Evolutionary conservation across 2,113 vertebrate genomes (phyloP).

Genomic region (Neoarius graeffei): DNA sequence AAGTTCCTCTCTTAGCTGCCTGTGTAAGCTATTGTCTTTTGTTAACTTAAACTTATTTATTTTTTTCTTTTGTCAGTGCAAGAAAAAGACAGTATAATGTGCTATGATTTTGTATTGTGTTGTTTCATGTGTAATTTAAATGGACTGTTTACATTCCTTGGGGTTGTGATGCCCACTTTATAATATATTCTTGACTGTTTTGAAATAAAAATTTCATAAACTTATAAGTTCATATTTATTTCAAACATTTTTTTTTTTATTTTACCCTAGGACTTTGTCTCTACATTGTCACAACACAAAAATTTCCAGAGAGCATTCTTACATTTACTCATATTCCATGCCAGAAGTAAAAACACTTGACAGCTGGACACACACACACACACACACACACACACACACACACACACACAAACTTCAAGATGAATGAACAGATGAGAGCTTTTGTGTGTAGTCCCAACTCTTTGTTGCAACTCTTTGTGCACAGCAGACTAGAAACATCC

Average conservation of each 20-base stretch:
- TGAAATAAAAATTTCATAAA: constrained; percentile 70
- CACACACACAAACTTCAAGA: constrained; percentile 57
- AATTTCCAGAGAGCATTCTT: not conserved
- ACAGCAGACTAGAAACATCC: constrained; percentile 47
- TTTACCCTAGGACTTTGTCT: not conserved
- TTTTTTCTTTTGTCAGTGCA: constrained; percentile 65
- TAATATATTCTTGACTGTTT: constrained; percentile 76
- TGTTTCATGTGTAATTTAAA: constrained; percentile 71
- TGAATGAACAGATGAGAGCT: constrained; percentile 69
- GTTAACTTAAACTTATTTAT: constrained; percentile 80
- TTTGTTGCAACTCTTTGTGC: constrained; percentile 51
- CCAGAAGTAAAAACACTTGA: constrained; percentile 29
- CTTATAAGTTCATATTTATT: not conserved
- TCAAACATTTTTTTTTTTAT: not conserved
- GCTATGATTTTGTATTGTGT: constrained; percentile 61
- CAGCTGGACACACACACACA: constrained; percentile 27
- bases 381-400: constrained; percentile 27
- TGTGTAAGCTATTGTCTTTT: constrained; percentile 61
- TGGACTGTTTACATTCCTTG: constrained; percentile 74
- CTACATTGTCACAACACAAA: too few species aligned
- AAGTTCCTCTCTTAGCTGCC: constrained; percentile 27
- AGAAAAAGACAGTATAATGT: constrained; percentile 63
- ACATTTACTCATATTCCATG: not conserved
- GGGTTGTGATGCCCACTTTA: constrained; percentile 63
- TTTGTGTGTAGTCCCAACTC: constrained; percentile 48